Evolutionary conservation across 2,888 invertebrate species (phyloP), one percentile per base, ranked within the genome.

Genomic region (Spilarctia lutea): DNA sequence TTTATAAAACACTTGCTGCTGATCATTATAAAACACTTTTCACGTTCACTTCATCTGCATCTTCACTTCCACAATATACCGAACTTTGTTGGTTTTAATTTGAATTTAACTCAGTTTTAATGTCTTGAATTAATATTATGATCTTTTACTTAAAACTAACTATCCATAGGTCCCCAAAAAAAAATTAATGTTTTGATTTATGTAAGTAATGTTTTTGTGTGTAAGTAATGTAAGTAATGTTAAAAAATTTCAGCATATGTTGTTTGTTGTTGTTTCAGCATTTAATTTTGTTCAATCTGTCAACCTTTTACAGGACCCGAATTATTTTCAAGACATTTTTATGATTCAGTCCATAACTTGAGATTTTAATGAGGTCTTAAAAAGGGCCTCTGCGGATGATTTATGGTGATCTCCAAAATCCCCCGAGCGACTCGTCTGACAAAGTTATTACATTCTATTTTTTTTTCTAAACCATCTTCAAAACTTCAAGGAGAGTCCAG

Each of bases 281-380:
- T 76, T 78, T 72, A 63, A 65, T 79, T 79, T 71, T 68, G 56
- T 69, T 68, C 70, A 65, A 60, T 65, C 65, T 68, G 63, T 48
- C 65, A 69, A 65, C 30, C 68, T 75, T 81, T 82, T 79, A 78
- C 67, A 80, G 78, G 77, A 78, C 68, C 65, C 67, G 71, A 80
- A 79, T 79, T 85, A 86, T 83, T 81, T 84, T 83, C 80, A 78
- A 81, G 79, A 82, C 83, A 74, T 87, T 91, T 92, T 92, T 91
- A 89, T 90, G 89, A 89, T 89, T 88, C 86, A 86, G 86, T 84
- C 86, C 88, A 83, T 84, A 86, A 90, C 89, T 88, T 87, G 88
- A 87, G 87, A 91, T 92, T 91, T 92, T 91, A 93, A 93, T 92
- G 91, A 92, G 91, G 91, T 89, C 85, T 90, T 90, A 85, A 84